Evolutionary conservation across 2,888 invertebrate genomes (phyloP), one percentile per base, ranked within the genome.

Genomic region (Zele albiditarsus): DNA sequence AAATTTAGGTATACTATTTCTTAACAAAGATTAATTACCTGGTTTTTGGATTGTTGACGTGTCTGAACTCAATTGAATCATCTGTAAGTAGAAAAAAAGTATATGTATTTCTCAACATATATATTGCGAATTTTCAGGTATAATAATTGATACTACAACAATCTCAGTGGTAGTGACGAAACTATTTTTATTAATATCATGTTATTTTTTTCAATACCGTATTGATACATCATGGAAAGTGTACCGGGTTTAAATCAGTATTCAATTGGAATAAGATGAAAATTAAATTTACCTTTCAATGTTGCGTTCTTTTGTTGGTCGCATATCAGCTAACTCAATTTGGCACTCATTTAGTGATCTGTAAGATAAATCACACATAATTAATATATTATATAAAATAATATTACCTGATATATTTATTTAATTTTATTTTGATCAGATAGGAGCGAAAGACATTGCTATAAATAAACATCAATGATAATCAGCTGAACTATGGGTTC

Each of bases 141-240:
- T 27, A 27, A 38, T 12, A 16, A 46, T 42, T 62, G 12, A 66
- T 33, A 6, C 33, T 57, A 73, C n/a, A 71, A 60, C 65, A 49
- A 31, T 66, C 71, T 88, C 87, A 88, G 87, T 82, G 87, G 87
- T 88, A 88, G 87, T 87, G 87, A 88, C 87, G 87, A 88, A 81
- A 80, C 76, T 46, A 79, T 76, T 78, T 62, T 75, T 78, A 38
- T 81, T 76, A 53, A 74, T 80, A 87, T 87, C 87, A 87, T 38
- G 38, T 80, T 25, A 75, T 70, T 72, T 62, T 75, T 78, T 82
- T 85, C 84, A 82, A 81, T 77, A 79, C 75, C 78, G 49, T 73
- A 58, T 75, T 72, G 58, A 80, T 79, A 53, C 84, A 85, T 86
- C 85, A 86, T 80, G 67, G 75, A 71, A 70, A 71, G 38, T 71